Conservation (phyloP, 2,797 vertebrate genomes). For the Poeciliopsis infans region DNA sequence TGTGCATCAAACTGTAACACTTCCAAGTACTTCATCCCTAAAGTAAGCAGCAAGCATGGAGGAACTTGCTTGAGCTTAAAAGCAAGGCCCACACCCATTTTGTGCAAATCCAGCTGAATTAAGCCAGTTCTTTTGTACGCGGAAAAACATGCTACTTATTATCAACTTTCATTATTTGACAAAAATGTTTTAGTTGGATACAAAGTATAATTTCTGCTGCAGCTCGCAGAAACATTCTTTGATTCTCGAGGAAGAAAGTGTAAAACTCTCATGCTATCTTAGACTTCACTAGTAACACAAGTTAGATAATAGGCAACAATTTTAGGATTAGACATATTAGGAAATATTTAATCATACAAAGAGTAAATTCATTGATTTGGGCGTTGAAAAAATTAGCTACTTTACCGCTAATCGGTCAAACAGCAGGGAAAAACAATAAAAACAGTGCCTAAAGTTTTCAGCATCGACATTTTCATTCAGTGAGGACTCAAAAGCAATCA, state of each 20-base stretch:
- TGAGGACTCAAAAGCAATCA: background rate
- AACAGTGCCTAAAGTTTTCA: background rate
- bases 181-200: background rate
- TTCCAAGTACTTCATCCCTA: background rate
- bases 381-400: background rate
- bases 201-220: background rate
- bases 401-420: background rate
- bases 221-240: too few relatives aligned
- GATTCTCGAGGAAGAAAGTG: background rate
- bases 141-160: background rate
- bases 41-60: background rate
- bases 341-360: background rate
- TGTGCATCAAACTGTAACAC: background rate
- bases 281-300: background rate
- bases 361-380: background rate
- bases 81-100: background rate
- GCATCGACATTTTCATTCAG: background rate
- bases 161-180: background rate
- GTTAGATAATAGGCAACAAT: background rate
- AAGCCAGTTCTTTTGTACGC: background rate
- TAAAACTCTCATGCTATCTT: background rate
- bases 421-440: background rate
- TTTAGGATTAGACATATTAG: background rate
- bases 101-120: background rate
- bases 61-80: conserved; percentile 2